These are phyloP conservation scores for Ethmia dodecea DNA, from an alignment of 2,888 invertebrate species.

Conservation along the genomic window DNA sequence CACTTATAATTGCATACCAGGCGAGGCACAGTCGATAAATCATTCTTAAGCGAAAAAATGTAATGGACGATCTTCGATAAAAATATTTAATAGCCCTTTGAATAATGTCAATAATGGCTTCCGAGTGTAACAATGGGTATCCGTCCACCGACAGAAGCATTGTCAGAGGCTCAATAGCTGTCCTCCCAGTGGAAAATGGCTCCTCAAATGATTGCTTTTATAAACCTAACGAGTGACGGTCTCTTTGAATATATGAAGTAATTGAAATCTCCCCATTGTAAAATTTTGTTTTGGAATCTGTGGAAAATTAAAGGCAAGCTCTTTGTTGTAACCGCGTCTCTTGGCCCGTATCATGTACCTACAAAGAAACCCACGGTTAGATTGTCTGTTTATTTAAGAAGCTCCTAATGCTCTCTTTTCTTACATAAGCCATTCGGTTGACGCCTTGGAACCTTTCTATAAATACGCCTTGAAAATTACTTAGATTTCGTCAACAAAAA, in stretches of 20 bases:
- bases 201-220: constrained; percentile 57
- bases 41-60: too few relatives aligned
- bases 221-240: constrained; percentile 52
- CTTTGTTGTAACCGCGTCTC: too few relatives aligned
- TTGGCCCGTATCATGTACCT: too few relatives aligned
- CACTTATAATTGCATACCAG: too few relatives aligned
- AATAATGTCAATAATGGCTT: constrained; percentile 72
- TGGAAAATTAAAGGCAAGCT: too few relatives aligned
- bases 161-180: constrained; percentile 54
- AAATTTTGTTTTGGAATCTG: not conserved
- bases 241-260: constrained; percentile 43
- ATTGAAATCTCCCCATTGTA: constrained; percentile 46
- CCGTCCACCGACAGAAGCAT: constrained; percentile 62
- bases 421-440: too few relatives aligned
- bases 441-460: too few relatives aligned
- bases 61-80: constrained; percentile 19
- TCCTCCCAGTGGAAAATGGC: constrained; percentile 63
- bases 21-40: not conserved
- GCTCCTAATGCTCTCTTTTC: too few relatives aligned
- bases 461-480: too few relatives aligned
- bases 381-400: too few relatives aligned
- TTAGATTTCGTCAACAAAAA: too few relatives aligned
- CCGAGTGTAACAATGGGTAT: constrained; percentile 65
- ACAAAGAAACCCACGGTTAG: too few relatives aligned
- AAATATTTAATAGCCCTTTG: constrained; percentile 65